These are phyloP conservation scores for Megalonaias nervosa DNA, from an alignment of 1,140 invertebrate species.

Conservation along the genomic window DNA sequence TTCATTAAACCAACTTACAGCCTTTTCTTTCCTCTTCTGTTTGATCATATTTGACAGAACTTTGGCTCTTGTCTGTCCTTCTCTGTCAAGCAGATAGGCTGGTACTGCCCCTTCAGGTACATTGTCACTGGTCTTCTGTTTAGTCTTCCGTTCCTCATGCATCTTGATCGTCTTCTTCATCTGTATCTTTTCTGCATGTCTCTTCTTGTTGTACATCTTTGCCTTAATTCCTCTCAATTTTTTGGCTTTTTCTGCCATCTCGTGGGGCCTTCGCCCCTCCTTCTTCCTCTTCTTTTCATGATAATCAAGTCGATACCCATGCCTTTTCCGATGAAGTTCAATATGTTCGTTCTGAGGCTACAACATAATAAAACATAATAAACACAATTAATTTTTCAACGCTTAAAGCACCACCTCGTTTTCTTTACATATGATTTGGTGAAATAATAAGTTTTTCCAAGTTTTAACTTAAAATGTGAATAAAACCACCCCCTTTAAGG, in stretches of 20 bases:
- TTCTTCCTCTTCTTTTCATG: slow-evolving; percentile 96
- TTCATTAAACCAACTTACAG: slow-evolving; percentile 70
- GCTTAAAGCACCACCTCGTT: too few species aligned
- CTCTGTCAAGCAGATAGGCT: slow-evolving; percentile 96
- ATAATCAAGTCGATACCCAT: slow-evolving; percentile 97
- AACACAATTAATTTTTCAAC: not conserved
- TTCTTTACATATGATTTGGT: too few species aligned
- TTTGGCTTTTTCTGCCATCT: slow-evolving; percentile 89
- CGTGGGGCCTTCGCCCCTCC: slow-evolving; percentile 93
- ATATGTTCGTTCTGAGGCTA: slow-evolving; percentile 99
- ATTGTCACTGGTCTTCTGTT: slow-evolving; percentile 85
- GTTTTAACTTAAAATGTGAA: too few species aligned
- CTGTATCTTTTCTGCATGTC: slow-evolving; percentile 98
- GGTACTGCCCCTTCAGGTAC: slow-evolving; percentile 93
- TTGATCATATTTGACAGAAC: slow-evolving; percentile 99
- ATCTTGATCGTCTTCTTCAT: slow-evolving; percentile 93
- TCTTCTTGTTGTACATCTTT: slow-evolving; percentile 97
- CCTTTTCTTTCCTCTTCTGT: slow-evolving; percentile 99
- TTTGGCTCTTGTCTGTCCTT: slow-evolving; percentile 94
- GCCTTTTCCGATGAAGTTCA: slow-evolving; percentile 95
- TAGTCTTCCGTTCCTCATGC: slow-evolving; percentile 79
- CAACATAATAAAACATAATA: slow-evolving; percentile 26
- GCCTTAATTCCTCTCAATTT: slow-evolving; percentile 96
- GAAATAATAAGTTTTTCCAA: too few species aligned
- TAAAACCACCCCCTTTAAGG: too few species aligned